Evolutionary conservation across 1,140 invertebrate genomes (phyloP), one percentile per base, ranked within the genome.

Genomic region (Helicoverpa armigera): DNA sequence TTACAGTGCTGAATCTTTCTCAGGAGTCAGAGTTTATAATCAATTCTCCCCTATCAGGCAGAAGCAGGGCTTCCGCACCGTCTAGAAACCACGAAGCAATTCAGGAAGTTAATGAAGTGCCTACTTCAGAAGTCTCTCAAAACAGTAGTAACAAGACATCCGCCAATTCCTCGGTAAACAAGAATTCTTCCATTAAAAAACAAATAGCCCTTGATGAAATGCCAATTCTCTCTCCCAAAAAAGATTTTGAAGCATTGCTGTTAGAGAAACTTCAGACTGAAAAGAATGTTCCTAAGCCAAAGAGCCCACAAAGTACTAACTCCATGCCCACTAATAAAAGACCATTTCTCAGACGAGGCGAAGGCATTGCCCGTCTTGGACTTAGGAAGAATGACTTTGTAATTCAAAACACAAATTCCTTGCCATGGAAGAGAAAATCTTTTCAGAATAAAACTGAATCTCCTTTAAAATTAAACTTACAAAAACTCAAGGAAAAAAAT

Each of bases 171-270:
- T 65, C 75, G 35, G 9, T 65, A 12, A 67, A 54, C 50, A 77
- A 53, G 10, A 61, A 83, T 58, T 58, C 82, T 54, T n/a, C 58
- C 29, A 3, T 60, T 23, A 88, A 87, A 74, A 93, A 90, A 82
- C 87, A 90, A 69, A 94, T 93, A 75, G 87, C 86, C 13, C 84
- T 95, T n/a, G 94, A 95, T 78, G 94, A 95, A 48, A 94, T 95
- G 88, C 92, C 92, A 10, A 91, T 95, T 76, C 56, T 94, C 11
- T 88, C 92, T n/a, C 92, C 92, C 16, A 93, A 89, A 82, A 91
- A 91, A 86, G 89, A 92, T 81, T 95, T 95, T 86, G 92, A 95
- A 88, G 74, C 86, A 7, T 84, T 94, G 58, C 51, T 95, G 11
- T 31, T 89, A 53, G 92, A 95, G 84, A 91, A 94, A 86, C 61